phyloP scores from a whole-genome alignment of 2,113 vertebrate species.

The Dicentrarchus labrax region DNA sequence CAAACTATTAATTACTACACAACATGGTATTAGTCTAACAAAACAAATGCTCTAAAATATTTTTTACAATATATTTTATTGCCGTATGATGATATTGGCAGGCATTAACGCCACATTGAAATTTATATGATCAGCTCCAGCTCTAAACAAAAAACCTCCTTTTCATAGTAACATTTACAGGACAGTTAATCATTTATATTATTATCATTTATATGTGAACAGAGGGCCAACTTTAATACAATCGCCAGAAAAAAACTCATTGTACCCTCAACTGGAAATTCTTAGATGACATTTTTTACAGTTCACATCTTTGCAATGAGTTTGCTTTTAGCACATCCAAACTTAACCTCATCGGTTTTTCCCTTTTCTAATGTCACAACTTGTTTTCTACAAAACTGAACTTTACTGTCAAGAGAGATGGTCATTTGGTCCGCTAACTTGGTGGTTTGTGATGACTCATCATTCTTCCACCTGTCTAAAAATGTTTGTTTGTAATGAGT shows the following conservation, averaged over 20 bases:
- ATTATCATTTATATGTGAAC: neutral
- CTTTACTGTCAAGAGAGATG: neutral
- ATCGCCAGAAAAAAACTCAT: neutral
- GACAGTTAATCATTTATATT: neutral
- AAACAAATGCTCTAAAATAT: neutral
- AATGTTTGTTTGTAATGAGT: neutral
- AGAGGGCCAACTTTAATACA: neutral
- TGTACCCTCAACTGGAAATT: neutral
- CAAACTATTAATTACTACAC: neutral
- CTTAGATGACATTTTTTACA: neutral
- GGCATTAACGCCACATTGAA: neutral
- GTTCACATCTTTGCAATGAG: neutral
- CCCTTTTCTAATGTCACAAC: too few species aligned
- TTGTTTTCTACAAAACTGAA: neutral
- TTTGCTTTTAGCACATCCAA: neutral
- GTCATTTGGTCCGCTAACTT: neutral
- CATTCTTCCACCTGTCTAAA: conserved; percentile 6
- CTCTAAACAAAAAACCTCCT: neutral
- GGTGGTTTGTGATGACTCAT: neutral
- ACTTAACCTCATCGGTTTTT: neutral
- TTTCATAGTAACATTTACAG: neutral
- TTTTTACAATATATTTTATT: neutral
- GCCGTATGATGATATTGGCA: neutral
- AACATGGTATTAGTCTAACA: neutral
- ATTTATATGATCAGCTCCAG: neutral